A percentile compares a stretch with the other conserved stretches of the same genome.
Evolutionary conservation across 2,888 invertebrate genomes (phyloP).

Genomic region (Lordiphosa andalusiaca): DNA sequence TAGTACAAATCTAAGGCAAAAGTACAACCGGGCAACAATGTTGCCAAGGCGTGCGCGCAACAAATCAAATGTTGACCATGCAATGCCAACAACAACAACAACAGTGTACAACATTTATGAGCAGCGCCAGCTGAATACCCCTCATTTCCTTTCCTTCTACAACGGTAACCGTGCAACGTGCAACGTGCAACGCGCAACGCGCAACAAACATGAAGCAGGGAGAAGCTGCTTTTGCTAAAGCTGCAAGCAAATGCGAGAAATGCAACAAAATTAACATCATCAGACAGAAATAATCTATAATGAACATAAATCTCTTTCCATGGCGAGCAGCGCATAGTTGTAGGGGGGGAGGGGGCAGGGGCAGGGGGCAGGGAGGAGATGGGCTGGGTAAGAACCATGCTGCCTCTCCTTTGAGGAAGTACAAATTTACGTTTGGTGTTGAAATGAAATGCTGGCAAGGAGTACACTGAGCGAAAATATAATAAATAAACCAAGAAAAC

Average conservation of each 20-base stretch:
- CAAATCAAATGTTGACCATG: constrained; percentile 67
- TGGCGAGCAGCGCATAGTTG: constrained; percentile 9
- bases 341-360: background rate
- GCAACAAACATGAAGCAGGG: constrained; percentile 14
- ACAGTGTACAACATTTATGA: constrained; percentile 63
- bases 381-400: constrained; percentile 16
- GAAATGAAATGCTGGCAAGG: constrained; percentile 69
- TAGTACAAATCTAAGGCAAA: background rate
- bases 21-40: constrained; percentile 53
- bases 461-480: constrained; percentile 21
- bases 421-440: constrained; percentile 74
- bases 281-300: constrained; percentile 76
- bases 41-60: constrained; percentile 59
- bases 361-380: constrained; percentile 5
- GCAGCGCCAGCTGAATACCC: constrained; percentile 59
- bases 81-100: constrained; percentile 35
- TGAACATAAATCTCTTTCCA: constrained; percentile 72
- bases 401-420: constrained; percentile 61
- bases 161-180: constrained; percentile 35
- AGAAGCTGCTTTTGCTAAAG: constrained; percentile 20
- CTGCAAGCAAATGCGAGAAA: constrained; percentile 71
- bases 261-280: constrained; percentile 75
- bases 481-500: no score
- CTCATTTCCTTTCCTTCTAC: constrained; percentile 46
- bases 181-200: background rate